Evolutionary conservation across 2,797 vertebrate species (phyloP).

Genomic region (Sebastes variabilis): DNA sequence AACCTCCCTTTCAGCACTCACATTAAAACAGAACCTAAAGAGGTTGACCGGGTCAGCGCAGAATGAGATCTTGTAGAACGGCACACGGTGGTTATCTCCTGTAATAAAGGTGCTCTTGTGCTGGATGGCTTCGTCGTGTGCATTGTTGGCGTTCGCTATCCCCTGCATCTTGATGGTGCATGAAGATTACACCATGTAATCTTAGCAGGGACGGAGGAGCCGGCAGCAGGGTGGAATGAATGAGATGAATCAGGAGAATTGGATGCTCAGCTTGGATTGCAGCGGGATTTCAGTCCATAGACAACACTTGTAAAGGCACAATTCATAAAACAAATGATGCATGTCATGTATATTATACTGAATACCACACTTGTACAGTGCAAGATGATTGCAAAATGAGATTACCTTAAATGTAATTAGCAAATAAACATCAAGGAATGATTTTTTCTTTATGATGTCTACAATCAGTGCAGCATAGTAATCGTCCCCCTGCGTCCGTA

Average conservation of each 20-base stretch:
- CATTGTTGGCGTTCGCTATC: slow-evolving; percentile 76
- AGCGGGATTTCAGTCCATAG: slow-evolving; percentile 14
- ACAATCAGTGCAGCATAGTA: slow-evolving; percentile 3
- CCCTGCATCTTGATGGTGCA: slow-evolving; percentile 70
- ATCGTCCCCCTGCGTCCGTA: background rate
- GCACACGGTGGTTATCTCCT: slow-evolving; percentile 68
- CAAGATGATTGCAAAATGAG: background rate
- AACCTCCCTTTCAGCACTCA: slow-evolving; percentile 45
- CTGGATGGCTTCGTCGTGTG: slow-evolving; percentile 55
- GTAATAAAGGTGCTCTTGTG: slow-evolving; percentile 65
- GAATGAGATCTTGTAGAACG: slow-evolving; percentile 62
- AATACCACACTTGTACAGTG: background rate
- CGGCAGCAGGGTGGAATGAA: slow-evolving; percentile 53
- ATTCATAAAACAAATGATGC: slow-evolving; percentile 13
- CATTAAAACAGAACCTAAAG: slow-evolving; percentile 50
- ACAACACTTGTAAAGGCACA: slow-evolving; percentile 8
- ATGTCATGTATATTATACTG: background rate
- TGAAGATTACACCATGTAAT: slow-evolving; percentile 77
- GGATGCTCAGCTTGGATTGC: slow-evolving; percentile 41
- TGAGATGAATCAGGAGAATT: slow-evolving; percentile 73
- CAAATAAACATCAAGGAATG: background rate
- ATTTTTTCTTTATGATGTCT: background rate
- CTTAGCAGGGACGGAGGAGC: slow-evolving; percentile 47
- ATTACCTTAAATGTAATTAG: background rate
- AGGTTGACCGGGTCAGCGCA: slow-evolving; percentile 66